Base-by-base conservation (phyloP, 2,113 vertebrate genomes). In the Ciconia maguari region DNA sequence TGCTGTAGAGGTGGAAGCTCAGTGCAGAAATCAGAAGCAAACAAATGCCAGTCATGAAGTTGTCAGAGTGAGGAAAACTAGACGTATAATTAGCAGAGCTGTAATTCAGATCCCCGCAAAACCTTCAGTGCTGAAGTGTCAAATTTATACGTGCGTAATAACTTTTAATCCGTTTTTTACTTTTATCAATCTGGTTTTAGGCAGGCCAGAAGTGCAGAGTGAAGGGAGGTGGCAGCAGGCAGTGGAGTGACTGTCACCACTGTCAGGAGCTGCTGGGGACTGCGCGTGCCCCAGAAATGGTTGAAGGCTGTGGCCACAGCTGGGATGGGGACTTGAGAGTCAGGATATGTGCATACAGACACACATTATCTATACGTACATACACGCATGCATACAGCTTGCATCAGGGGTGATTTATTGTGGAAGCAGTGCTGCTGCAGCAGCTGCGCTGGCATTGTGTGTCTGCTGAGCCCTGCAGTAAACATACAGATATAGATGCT, bases 251-350 rank as follows among this genome's bases (percentile, higher is more conserved):
- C 32, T 13, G n/a, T 17, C 1, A 4, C 34, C 41, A 3, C n/a
- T 36, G 29, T 27, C 77, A 48, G 38, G 52, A 61, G 48, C 74
- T 89, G n/a, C 72, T 55, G 69, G 20, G n/a, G 38, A 6, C 30
- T 5, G 18, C 0, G 1, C 1, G 2, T 60, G 46, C 36, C 19
- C 44, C 36, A 38, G 36, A 52, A 88, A 30, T 2, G 4, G 4
- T 1, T 1, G 2, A 66, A 58, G 42, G 42, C 9, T 2, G 1
- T 34, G 65, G 38, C 14, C 25, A 10, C 0, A 1, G 27, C 79
- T 83, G 51, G 20, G 76, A 24, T 5, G 0, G 2, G 32, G 57
- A 14, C 17, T 21, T 26, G 60, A 26, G 54, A 60, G 64, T 18
- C 64, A 69, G 72, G 26, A 4, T 9, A 1, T 1, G 16, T 25